These are phyloP conservation scores for Styela clava DNA, from an alignment of 23 tunicate genomes.

Conservation along the genomic window DNA sequence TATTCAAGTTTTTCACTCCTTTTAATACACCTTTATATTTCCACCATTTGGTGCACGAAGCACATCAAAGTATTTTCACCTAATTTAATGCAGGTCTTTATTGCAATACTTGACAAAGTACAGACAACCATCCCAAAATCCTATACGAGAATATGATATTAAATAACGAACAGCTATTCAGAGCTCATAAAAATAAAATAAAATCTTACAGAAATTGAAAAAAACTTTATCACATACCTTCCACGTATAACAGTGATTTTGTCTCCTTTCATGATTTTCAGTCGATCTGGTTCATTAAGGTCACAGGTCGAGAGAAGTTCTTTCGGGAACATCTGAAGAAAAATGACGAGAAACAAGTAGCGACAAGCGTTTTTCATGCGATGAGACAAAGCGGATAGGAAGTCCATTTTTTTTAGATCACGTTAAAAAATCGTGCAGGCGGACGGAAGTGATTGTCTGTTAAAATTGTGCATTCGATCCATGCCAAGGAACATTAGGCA, in stretches of 20 bases:
- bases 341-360: not conserved
- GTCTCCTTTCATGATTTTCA: conserved; percentile 64
- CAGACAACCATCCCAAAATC: too few relatives aligned
- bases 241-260: conserved; percentile 75
- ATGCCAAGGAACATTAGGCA: not conserved
- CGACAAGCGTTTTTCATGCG: not conserved
- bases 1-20: too few relatives aligned
- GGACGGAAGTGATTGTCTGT: not conserved
- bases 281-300: conserved; percentile 49
- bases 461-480: not conserved
- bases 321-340: conserved; percentile 50
- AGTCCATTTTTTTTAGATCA: not conserved
- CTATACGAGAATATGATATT: too few relatives aligned
- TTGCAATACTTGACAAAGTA: too few relatives aligned
- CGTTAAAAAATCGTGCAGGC: not conserved
- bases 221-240: too few relatives aligned
- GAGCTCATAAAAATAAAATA: too few relatives aligned
- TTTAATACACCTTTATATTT: too few relatives aligned
- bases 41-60: too few relatives aligned
- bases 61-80: too few relatives aligned
- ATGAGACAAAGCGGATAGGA: not conserved
- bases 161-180: too few relatives aligned
- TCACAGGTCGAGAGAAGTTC: conserved; percentile 38
- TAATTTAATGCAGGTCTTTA: too few relatives aligned
- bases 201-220: too few relatives aligned